Evolutionary conservation across 2,797 vertebrate genomes (phyloP), one percentile per base, ranked within the genome.

Genomic region (Mormyrus hasselquistii): DNA sequence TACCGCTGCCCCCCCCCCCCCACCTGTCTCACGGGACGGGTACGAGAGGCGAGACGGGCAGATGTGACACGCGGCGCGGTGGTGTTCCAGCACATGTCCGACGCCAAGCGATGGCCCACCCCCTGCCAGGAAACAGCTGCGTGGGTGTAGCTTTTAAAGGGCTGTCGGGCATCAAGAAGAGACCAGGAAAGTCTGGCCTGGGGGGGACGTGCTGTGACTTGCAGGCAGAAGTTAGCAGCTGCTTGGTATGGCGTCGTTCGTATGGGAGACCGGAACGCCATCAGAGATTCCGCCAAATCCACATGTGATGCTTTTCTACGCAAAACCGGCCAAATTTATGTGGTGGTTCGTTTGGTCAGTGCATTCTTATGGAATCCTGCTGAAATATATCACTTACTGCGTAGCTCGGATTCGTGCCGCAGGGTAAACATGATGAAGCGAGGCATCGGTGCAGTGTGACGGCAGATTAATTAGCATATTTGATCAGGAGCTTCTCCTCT

Each of bases 391-490:
- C 69, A 38, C 4, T 16, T 73, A 16, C 69, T 76, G 34, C 69
- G 22, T 29, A 76, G 29, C 25, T 73, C 10, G 16, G 34, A 34
- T 38, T 73, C 2, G 19, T 82, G 38, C 41, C 34, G 38, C 38
- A 82, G 34, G 5, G 41, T 82, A 49, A 47, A 82, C 6, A 41
- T 29, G 59, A 65, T 65, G 73, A 6, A 79, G 10, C 1, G 5
- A 44, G 34, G 12, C 14, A 19, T 38, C 29, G 1, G 29, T 34
- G 38, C 38, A 34, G 79, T 29, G 29, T 44, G 19, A 86, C 25
- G 22, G n/a, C 19, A 52, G 47, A 50, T 53, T 86, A 86, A 86
- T 86, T 53, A 86, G 83, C 22, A 86, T 86, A 86, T 86, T 52
- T 53, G 10, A 86, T 86, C n/a, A 34, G 83, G 49, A 86, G 49